phyloP scores from a whole-genome alignment of 2,797 vertebrate species.

The Anguilla anguilla region DNA sequence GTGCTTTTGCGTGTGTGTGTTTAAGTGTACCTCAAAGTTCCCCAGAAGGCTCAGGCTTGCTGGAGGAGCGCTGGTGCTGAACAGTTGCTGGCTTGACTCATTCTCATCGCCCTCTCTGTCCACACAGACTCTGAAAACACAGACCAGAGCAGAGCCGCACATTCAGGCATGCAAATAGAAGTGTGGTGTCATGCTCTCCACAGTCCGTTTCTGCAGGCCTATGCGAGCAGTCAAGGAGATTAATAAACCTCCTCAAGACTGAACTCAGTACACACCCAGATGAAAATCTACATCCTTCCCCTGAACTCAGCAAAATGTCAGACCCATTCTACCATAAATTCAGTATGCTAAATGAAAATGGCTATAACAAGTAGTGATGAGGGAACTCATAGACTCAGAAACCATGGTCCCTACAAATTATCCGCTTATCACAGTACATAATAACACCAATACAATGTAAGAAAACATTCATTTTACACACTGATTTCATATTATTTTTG shows the following conservation, averaged over 20 bases:
- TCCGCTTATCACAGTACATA: neutral
- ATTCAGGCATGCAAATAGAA: neutral
- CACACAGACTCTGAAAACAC: conserved; percentile 78
- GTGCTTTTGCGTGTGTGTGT: neutral
- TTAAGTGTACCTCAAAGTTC: conserved; percentile 92
- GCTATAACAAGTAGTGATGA: neutral
- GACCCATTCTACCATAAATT: neutral
- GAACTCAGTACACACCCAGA: neutral
- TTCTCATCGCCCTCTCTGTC: conserved; percentile 79
- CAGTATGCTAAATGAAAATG: neutral
- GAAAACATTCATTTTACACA: neutral
- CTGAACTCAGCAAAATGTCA: neutral
- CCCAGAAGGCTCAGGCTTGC: conserved; percentile 95
- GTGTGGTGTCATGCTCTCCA: neutral
- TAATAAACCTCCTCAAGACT: neutral
- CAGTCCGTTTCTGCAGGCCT: neutral
- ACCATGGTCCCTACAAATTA: neutral
- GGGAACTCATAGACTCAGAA: neutral
- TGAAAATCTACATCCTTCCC: conserved; percentile 8
- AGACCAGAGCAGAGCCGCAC: neutral
- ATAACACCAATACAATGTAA: neutral
- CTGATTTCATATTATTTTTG: neutral
- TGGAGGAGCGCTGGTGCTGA: conserved; percentile 92
- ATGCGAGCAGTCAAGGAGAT: neutral
- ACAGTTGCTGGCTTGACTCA: conserved; percentile 81